Evolutionary conservation across 1,140 invertebrate genomes (phyloP), one percentile per base, ranked within the genome.

Genomic region (Drosophila saltans): DNA sequence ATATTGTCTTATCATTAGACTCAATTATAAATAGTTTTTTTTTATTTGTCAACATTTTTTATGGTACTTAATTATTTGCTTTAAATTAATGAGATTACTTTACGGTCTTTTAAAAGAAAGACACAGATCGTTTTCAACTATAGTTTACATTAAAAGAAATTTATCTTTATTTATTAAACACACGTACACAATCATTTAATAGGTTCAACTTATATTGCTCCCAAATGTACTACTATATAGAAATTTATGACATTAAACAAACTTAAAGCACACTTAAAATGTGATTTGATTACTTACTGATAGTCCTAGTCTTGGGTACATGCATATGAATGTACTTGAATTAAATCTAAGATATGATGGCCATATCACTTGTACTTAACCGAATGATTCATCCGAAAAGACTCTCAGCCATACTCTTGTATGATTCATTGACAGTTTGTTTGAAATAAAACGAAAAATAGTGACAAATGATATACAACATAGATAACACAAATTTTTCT

Each of bases 231-330:
- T 30, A 36, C 6, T 6, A 6, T 7, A 24, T 24, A 48, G 7
- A 9, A 7, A 9, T 48, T 26, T 10, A 52, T 26, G 45, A 26
- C 45, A 26, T 26, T 52, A 10, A 52, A 52, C 6, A 21, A 52
- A 24, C 9, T 52, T 26, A 9, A 26, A 26, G 45, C 24, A 26
- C 45, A 52, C 24, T 52, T 26, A 7, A 26, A 52, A 24, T 26
- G 24, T 24, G 45, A 48, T 48, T 52, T 52, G 3, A 26, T 52
- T 26, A 52, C 45, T 48, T 24, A 26, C 45, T 48, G 45, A 48
- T 9, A 9, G 2, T 26, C 8, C 2, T 21, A 11, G 43, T 26
- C 16, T 30, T 10, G 26, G 45, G 45, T 52, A 52, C 45, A 52
- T 52, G 7, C 45, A 26, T 52, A 24, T 52, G 45, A 24, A 10